Evolutionary conservation across 2,113 vertebrate genomes (phyloP).

Genomic region (Lanius collurio): DNA sequence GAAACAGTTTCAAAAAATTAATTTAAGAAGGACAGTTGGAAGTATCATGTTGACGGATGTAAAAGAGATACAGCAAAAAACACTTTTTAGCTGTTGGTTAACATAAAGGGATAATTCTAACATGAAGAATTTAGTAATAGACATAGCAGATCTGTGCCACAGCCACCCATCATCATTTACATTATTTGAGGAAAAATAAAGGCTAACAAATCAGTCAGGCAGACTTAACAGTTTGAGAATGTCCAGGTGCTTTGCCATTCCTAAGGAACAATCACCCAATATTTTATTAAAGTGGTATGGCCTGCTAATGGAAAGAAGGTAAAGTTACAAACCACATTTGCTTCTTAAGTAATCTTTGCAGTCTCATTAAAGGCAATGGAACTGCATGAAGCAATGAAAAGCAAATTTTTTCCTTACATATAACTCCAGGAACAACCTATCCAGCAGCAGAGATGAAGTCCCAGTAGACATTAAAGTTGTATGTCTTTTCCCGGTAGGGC

Average conservation of each 20-base stretch:
- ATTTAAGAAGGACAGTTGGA: slow-evolving; percentile 11
- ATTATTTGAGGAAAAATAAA: slow-evolving; percentile 32
- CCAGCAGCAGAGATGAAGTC: neutral
- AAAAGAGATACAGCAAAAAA: slow-evolving; percentile 57
- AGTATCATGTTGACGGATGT: slow-evolving; percentile 14
- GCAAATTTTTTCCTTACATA: neutral
- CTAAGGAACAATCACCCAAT: neutral
- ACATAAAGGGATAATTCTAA: slow-evolving; percentile 45
- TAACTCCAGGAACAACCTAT: neutral
- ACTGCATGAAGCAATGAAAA: neutral
- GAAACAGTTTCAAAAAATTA: neutral
- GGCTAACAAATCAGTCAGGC: slow-evolving; percentile 26
- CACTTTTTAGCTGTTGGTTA: slow-evolving; percentile 45
- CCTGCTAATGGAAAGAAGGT: neutral
- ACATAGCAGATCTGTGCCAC: neutral
- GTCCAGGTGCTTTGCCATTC: slow-evolving; percentile 38
- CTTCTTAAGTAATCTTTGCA: slow-evolving; percentile 3
- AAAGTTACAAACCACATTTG: neutral
- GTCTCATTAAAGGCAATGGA: neutral
- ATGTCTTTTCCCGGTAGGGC: neutral
- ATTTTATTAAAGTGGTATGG: neutral
- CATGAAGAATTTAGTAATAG: neutral
- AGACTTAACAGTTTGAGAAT: slow-evolving; percentile 20
- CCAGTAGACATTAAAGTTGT: neutral
- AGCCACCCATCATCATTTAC: neutral